Evolutionary conservation across 2,113 vertebrate genomes (phyloP).

Genomic region (Mus musculus): DNA sequence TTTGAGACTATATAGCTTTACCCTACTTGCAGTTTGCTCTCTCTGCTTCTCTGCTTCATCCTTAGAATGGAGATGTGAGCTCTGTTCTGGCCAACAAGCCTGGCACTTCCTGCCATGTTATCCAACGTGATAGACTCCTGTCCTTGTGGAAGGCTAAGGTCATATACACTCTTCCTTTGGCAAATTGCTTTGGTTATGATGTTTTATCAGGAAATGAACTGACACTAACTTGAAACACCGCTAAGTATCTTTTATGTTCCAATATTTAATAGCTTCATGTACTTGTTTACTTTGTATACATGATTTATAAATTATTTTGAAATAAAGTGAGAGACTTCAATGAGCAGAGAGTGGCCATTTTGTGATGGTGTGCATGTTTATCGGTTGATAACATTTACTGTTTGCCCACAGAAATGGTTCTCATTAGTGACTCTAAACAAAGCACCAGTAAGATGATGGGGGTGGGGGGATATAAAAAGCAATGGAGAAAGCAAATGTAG

Average conservation of each 20-base stretch:
- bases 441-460: not conserved
- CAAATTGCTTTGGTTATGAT: not conserved
- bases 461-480: not conserved
- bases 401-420: constrained; percentile 22
- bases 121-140: no score
- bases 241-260: not conserved
- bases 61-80: not conserved
- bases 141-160: not conserved
- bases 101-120: not conserved
- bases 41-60: not conserved
- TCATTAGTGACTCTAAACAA: constrained; percentile 47
- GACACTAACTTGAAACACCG: not conserved
- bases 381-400: not conserved
- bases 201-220: not conserved
- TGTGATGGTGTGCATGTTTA: not conserved
- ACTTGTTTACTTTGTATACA: not conserved
- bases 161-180: not conserved
- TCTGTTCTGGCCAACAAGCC: not conserved
- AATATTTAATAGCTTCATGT: not conserved
- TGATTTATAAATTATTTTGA: not conserved
- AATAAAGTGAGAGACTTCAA: not conserved
- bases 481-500: not conserved
- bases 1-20: not conserved
- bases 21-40: not conserved
- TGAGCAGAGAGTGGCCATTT: not conserved